Conservation (phyloP, 2,888 invertebrate species). For the Idaea aversata region DNA sequence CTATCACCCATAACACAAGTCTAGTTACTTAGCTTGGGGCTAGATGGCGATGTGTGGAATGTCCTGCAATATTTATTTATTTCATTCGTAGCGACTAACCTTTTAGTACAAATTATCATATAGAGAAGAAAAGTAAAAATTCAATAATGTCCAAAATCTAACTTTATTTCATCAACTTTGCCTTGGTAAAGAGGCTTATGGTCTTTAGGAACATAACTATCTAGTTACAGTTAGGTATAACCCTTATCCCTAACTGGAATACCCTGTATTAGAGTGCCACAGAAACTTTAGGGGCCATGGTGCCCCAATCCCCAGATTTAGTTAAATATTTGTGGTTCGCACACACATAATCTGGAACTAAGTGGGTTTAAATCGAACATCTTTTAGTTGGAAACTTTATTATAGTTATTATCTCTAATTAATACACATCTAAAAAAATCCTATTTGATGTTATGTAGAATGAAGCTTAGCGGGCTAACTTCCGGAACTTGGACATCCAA, state of each 20-base stretch:
- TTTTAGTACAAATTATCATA: too few species aligned
- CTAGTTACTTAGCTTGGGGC: too few species aligned
- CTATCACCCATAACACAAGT: too few species aligned
- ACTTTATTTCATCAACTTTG: background rate
- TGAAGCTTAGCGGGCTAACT: too few species aligned
- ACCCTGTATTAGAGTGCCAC: conserved; percentile 2
- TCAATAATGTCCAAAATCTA: background rate
- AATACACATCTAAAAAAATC: too few species aligned
- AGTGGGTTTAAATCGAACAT: conserved; percentile 8
- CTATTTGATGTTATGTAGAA: too few species aligned
- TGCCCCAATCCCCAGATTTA: conserved; percentile 9
- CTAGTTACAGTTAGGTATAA: background rate
- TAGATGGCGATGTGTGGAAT: too few species aligned
- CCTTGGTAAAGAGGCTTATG: background rate
- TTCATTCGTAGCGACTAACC: too few species aligned
- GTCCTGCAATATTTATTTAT: too few species aligned
- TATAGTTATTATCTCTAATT: too few species aligned
- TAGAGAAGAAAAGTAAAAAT: background rate
- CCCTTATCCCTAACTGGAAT: background rate
- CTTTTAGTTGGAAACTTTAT: background rate
- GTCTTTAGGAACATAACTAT: background rate
- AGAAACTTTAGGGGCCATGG: background rate
- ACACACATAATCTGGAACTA: conserved; percentile 11
- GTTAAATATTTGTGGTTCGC: conserved; percentile 9
- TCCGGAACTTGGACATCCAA: too few species aligned